These are phyloP conservation scores for Channa striata DNA, from an alignment of 2,797 vertebrate species.

Conservation along the genomic window DNA sequence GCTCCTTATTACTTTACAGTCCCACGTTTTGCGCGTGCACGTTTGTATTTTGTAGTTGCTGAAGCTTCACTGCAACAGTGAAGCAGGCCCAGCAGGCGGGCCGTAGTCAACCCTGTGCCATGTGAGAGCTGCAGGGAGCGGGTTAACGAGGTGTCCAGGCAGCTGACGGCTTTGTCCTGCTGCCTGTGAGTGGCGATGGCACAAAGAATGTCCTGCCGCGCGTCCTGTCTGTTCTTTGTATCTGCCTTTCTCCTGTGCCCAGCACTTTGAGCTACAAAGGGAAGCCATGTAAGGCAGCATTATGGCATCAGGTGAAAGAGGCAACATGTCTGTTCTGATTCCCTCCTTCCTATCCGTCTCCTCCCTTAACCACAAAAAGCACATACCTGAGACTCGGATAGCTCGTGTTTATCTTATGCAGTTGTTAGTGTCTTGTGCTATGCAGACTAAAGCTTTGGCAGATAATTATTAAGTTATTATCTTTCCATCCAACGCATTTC, in stretches of 20 bases:
- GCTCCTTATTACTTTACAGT: slow-evolving; percentile 46
- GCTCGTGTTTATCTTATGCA: slow-evolving; percentile 8
- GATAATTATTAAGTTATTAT: slow-evolving; percentile 37
- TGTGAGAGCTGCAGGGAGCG: slow-evolving; percentile 76
- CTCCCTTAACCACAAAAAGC: slow-evolving; percentile 31
- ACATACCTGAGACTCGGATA: slow-evolving; percentile 8
- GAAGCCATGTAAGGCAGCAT: slow-evolving; percentile 45
- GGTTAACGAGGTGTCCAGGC: slow-evolving; percentile 82
- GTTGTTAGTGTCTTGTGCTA: slow-evolving; percentile 6
- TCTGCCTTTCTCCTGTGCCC: slow-evolving; percentile 68
- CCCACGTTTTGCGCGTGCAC: slow-evolving; percentile 29
- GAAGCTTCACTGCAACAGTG: slow-evolving; percentile 57
- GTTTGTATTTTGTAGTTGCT: slow-evolving; percentile 37
- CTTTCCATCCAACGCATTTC: slow-evolving; percentile 15
- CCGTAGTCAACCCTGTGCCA: slow-evolving; percentile 68
- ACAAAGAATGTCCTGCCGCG: slow-evolving; percentile 79
- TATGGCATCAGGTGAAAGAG: slow-evolving; percentile 80
- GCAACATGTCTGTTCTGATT: slow-evolving; percentile 27
- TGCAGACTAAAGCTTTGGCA: slow-evolving; percentile 19
- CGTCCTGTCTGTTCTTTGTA: slow-evolving; percentile 83
- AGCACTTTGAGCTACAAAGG: slow-evolving; percentile 70
- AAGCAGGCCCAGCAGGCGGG: slow-evolving; percentile 64
- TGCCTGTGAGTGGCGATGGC: slow-evolving; percentile 62
- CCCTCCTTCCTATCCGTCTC: slow-evolving; percentile 24
- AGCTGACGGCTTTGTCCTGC: slow-evolving; percentile 81